Evolutionary conservation across 2,113 vertebrate genomes (phyloP).

Genomic region (Daubentonia madagascariensis): DNA sequence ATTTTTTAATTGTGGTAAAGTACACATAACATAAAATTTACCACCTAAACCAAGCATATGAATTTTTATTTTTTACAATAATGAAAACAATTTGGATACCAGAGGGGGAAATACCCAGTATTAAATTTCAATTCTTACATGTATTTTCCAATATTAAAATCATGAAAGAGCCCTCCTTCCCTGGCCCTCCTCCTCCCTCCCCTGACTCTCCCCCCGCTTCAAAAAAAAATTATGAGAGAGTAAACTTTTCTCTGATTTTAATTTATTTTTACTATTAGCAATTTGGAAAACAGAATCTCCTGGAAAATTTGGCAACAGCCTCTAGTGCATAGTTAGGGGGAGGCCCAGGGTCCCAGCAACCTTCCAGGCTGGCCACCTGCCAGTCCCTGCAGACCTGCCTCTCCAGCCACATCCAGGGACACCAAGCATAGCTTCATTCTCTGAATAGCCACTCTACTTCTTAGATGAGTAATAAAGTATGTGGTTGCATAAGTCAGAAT

Average conservation of each 20-base stretch:
- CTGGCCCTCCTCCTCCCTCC: too few relatives aligned
- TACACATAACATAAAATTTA: background rate
- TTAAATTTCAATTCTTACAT: background rate
- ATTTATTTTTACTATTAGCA: constrained; percentile 5
- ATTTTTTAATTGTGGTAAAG: background rate
- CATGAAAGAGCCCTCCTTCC: background rate
- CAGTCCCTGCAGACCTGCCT: constrained; percentile 72
- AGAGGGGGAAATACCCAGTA: background rate
- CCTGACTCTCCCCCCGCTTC: too few relatives aligned
- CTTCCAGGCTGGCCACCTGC: constrained; percentile 44
- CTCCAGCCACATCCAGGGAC: constrained; percentile 52
- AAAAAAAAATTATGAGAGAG: background rate
- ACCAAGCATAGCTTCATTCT: constrained; percentile 72
- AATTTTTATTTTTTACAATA: background rate
- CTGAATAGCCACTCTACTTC: constrained; percentile 76
- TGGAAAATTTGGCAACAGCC: background rate
- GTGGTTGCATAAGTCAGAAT: constrained; percentile 78
- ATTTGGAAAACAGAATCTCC: background rate
- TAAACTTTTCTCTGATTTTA: constrained; percentile 30
- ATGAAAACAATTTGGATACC: background rate
- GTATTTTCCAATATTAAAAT: constrained; percentile 24
- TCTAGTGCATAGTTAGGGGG: background rate
- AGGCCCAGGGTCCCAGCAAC: background rate
- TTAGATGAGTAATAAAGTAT: constrained; percentile 74
- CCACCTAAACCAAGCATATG: background rate